These are phyloP conservation scores for Pantelozetes paolii DNA, from an alignment of 2,888 invertebrate species.

Conservation along the genomic window DNA sequence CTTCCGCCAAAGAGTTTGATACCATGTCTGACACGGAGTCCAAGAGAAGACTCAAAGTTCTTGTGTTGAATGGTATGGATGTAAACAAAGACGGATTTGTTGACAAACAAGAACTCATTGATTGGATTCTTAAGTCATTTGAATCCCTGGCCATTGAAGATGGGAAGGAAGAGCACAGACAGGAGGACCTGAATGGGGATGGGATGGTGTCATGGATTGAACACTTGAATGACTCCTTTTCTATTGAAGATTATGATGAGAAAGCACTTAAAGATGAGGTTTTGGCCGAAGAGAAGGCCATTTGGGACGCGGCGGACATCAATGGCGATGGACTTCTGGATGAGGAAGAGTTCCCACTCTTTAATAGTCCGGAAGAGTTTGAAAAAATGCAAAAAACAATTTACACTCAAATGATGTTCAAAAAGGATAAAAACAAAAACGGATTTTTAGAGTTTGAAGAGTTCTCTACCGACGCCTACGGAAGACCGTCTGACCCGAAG, in stretches of 20 bases:
- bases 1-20: slow-evolving; percentile 87
- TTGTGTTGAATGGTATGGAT: slow-evolving; percentile 79
- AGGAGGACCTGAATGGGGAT: slow-evolving; percentile 78
- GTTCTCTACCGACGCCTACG: slow-evolving; percentile 63
- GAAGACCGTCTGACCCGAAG: slow-evolving; percentile 39
- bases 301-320: slow-evolving; percentile 79
- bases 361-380: slow-evolving; percentile 90
- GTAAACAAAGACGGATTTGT: slow-evolving; percentile 71
- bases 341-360: slow-evolving; percentile 74
- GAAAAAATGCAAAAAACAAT: slow-evolving; percentile 64
- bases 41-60: slow-evolving; percentile 66
- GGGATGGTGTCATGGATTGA: slow-evolving; percentile 81
- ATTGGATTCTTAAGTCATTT: slow-evolving; percentile 90
- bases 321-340: slow-evolving; percentile 74
- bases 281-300: slow-evolving; percentile 69
- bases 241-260: slow-evolving; percentile 57
- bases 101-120: slow-evolving; percentile 73
- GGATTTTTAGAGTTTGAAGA: slow-evolving; percentile 79
- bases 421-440: slow-evolving; percentile 80
- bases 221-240: slow-evolving; percentile 81
- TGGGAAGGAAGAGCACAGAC: slow-evolving; percentile 74
- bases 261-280: slow-evolving; percentile 52
- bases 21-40: slow-evolving; percentile 79
- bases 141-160: slow-evolving; percentile 78
- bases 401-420: slow-evolving; percentile 70